These are phyloP conservation scores for Columba guinea DNA, from an alignment of 2,797 vertebrate species.

Conservation along the genomic window DNA sequence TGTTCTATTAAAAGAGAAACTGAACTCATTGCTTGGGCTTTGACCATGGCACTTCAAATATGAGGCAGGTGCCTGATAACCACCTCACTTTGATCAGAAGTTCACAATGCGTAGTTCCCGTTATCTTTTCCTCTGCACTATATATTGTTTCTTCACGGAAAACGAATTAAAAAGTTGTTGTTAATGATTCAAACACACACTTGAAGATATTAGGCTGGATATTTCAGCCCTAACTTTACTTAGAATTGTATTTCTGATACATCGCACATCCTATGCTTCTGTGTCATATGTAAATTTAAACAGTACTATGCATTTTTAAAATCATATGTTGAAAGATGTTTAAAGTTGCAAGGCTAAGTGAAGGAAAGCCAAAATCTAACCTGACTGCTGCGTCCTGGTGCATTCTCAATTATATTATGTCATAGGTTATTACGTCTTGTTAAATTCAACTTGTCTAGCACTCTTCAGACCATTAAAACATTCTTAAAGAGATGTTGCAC, in stretches of 20 bases:
- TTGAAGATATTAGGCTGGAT: neutral
- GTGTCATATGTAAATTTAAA: conserved; percentile 33
- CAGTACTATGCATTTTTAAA: conserved; percentile 2
- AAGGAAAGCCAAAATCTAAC: conserved; percentile 46
- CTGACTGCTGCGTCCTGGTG: neutral
- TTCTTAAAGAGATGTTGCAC: conserved; percentile 50
- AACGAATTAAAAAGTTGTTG: neutral
- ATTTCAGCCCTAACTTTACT: neutral
- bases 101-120: neutral
- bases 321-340: neutral
- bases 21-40: conserved; percentile 1
- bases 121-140: neutral
- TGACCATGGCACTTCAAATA: neutral
- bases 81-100: neutral
- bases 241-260: neutral
- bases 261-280: neutral
- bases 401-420: conserved; percentile 39
- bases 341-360: conserved; percentile 35
- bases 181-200: neutral
- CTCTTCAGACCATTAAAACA: conserved; percentile 53
- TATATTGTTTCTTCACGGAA: neutral
- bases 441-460: conserved; percentile 52
- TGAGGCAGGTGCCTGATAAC: neutral
- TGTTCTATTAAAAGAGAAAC: conserved; percentile 29
- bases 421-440: conserved; percentile 51